These are phyloP conservation scores for Rhynchonycteris naso DNA, from an alignment of 2,797 vertebrate genomes.

Conservation along the genomic window DNA sequence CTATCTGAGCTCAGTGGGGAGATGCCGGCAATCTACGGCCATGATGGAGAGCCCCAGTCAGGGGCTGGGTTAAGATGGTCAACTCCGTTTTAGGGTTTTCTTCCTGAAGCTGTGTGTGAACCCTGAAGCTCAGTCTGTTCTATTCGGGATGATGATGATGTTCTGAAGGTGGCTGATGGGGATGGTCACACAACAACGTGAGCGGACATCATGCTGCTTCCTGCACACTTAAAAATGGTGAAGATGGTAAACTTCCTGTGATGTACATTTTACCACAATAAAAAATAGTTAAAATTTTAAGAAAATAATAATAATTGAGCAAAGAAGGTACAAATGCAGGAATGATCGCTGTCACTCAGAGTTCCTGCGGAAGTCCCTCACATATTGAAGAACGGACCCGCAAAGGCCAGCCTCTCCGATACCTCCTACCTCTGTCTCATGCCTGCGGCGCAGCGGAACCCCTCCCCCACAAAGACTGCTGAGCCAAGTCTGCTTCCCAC, in stretches of 20 bases:
- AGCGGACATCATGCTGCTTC: rapidly evolving
- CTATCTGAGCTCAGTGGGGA: no score
- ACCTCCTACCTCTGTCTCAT: neutral
- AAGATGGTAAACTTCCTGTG: neutral
- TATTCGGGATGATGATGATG: rapidly evolving
- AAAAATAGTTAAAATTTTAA: neutral
- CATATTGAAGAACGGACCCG: neutral
- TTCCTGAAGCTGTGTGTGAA: rapidly evolving
- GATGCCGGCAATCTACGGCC: no score
- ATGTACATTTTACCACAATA: no score
- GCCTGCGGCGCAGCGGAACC: neutral
- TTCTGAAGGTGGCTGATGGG: rapidly evolving
- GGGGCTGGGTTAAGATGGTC: no score
- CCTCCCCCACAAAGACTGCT: no score
- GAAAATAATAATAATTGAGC: neutral
- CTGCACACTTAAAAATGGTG: rapidly evolving
- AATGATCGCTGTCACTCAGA: neutral
- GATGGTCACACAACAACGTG: rapidly evolving
- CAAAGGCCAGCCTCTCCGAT: neutral
- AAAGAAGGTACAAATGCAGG: neutral
- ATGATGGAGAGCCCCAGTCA: no score
- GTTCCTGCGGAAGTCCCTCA: neutral
- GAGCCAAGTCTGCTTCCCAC: neutral
- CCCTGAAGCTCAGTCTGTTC: neutral
- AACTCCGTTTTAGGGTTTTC: neutral